A percentile compares a stretch with the other conserved stretches of the same genome.
phyloP scores from a whole-genome alignment of 2,888 invertebrate genomes.

The Ceramica pisi region DNA sequence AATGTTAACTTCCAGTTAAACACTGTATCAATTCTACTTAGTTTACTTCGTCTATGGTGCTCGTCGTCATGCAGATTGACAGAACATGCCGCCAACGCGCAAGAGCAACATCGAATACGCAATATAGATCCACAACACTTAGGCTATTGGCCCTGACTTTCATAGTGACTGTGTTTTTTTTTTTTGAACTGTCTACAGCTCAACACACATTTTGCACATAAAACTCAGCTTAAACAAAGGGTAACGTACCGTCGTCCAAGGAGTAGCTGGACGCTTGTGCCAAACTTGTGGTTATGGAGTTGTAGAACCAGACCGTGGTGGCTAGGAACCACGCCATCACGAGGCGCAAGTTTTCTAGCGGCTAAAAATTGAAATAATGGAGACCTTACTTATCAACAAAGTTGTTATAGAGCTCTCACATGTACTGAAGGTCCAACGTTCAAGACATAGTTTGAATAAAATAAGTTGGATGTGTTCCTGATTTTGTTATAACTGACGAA shows the following conservation, averaged over 20 bases:
- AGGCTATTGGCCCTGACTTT: constrained; percentile 19
- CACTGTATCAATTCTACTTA: constrained; percentile 47
- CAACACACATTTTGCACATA: constrained; percentile 21
- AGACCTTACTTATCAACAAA: not conserved
- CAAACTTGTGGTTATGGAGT: constrained; percentile 88
- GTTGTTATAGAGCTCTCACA: not conserved
- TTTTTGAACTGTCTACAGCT: constrained; percentile 33
- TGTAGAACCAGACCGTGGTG: constrained; percentile 91
- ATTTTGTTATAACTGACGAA: not conserved
- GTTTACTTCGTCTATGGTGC: constrained; percentile 63
- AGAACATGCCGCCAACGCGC: constrained; percentile 85
- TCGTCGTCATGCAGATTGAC: constrained; percentile 85
- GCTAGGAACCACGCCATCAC: constrained; percentile 91
- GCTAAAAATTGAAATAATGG: constrained; percentile 81
- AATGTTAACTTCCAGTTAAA: constrained; percentile 30
- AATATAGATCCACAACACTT: constrained; percentile 67
- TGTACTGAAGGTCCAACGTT: not conserved
- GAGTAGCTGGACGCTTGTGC: constrained; percentile 88
- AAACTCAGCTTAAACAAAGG: constrained; percentile 23
- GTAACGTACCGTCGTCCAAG: constrained; percentile 83
- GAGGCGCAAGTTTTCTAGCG: constrained; percentile 90
- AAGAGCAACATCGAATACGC: constrained; percentile 77
- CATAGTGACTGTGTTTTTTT: constrained; percentile 14
- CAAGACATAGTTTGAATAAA: not conserved
- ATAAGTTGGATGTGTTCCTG: not conserved